Conservation (phyloP, 1,140 invertebrate species). For the Diorhabda elongata region DNA sequence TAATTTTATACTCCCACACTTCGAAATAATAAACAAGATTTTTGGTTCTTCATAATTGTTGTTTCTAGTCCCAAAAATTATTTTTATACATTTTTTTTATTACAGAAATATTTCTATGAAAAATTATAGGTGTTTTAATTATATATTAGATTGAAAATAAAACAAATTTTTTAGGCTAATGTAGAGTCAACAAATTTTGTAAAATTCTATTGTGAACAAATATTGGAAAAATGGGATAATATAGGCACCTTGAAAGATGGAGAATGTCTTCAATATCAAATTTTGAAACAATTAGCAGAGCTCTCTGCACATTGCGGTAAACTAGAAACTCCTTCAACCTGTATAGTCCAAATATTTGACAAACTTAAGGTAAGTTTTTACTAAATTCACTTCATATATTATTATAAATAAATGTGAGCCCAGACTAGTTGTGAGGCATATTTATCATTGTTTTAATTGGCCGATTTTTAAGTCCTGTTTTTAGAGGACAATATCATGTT, state of each 20-base stretch:
- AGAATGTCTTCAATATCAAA: slow-evolving; percentile 70
- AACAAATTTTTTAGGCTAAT: slow-evolving; percentile 62
- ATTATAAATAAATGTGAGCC: too few relatives aligned
- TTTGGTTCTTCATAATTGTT: too few relatives aligned
- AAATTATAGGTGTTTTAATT: background rate
- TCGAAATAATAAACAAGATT: too few relatives aligned
- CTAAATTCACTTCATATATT: too few relatives aligned
- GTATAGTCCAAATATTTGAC: slow-evolving; percentile 72
- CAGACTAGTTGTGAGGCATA: too few relatives aligned
- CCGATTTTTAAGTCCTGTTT: too few relatives aligned
- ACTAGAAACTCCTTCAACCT: slow-evolving; percentile 68
- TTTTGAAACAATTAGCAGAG: slow-evolving; percentile 86
- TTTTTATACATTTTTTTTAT: too few relatives aligned
- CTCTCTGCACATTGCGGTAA: slow-evolving; percentile 71
- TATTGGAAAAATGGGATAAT: slow-evolving; percentile 64
- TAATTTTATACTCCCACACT: too few relatives aligned
- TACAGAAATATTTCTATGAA: background rate
- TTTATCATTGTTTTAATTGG: too few relatives aligned
- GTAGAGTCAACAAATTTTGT: slow-evolving; percentile 85
- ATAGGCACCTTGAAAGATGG: slow-evolving; percentile 58
- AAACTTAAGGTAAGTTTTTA: slow-evolving; percentile 66
- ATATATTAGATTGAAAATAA: background rate
- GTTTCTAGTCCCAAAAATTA: too few relatives aligned
- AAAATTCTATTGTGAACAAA: slow-evolving; percentile 79
- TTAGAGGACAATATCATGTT: too few relatives aligned